These are phyloP conservation scores for Chymomyza amoena DNA, from an alignment of 2,888 invertebrate genomes.

Conservation along the genomic window DNA sequence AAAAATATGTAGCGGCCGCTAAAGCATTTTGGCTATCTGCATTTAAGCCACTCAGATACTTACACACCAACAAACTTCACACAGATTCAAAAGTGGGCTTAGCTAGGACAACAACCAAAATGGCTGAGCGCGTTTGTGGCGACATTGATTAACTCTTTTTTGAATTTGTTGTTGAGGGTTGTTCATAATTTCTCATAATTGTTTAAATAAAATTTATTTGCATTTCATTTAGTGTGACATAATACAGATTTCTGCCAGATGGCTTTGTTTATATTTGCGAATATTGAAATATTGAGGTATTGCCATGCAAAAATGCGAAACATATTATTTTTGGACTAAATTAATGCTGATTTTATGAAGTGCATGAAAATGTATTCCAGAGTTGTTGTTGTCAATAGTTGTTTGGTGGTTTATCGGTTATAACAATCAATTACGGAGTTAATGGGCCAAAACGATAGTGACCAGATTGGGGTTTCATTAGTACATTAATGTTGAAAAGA, in stretches of 20 bases:
- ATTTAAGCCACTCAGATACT: conserved; percentile 26
- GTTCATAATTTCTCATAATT: conserved; percentile 44
- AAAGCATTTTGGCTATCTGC: conserved; percentile 35
- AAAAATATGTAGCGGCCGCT: conserved; percentile 24
- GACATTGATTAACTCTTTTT: conserved; percentile 63
- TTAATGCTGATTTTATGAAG: conserved; percentile 7
- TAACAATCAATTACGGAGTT: not conserved
- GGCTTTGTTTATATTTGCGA: not conserved
- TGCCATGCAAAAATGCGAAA: not conserved
- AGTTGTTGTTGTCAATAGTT: not conserved
- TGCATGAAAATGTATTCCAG: conserved; percentile 6
- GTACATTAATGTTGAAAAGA: not conserved
- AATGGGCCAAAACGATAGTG: not conserved
- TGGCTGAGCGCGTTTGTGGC: conserved; percentile 35
- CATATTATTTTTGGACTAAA: not conserved
- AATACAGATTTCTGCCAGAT: conserved; percentile 7
- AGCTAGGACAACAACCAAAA: conserved; percentile 25
- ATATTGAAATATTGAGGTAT: not conserved
- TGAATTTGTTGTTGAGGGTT: conserved; percentile 23
- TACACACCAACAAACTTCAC: not conserved
- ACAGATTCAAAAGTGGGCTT: not conserved
- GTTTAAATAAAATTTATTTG: conserved; percentile 42
- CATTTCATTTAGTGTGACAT: conserved; percentile 28
- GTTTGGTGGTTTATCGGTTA: not conserved
- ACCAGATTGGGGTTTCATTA: not conserved